A percentile compares a stretch with the other conserved stretches of the same genome.
Evolutionary conservation across 2,888 invertebrate species (phyloP).

Genomic region (Deilephila porcellus): DNA sequence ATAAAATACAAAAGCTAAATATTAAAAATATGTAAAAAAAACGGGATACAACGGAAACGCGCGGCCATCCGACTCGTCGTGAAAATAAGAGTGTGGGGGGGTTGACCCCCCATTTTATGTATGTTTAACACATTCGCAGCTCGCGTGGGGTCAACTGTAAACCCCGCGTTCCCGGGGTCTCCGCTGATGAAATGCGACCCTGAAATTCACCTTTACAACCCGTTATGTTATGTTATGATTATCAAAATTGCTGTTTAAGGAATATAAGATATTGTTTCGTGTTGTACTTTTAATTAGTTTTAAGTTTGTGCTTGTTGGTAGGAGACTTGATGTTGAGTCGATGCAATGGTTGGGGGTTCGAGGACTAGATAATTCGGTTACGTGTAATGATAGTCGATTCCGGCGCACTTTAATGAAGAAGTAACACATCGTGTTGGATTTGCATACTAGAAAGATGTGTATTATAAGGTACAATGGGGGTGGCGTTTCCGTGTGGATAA

Average conservation of each 20-base stretch:
- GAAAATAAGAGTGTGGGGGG: conserved; percentile 33
- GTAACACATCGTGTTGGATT: too few species aligned
- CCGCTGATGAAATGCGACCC: conserved; percentile 19
- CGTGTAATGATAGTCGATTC: too few species aligned
- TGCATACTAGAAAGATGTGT: too few species aligned
- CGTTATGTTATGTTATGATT: background rate
- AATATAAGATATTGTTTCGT: background rate
- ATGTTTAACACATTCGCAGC: conserved; percentile 41
- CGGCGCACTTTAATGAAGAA: too few species aligned
- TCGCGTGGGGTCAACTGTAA: conserved; percentile 31
- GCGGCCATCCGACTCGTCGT: background rate
- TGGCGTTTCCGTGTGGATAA: too few species aligned
- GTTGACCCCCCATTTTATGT: conserved; percentile 36
- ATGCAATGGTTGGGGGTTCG: too few species aligned
- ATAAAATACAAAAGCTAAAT: too few species aligned
- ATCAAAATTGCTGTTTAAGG: background rate
- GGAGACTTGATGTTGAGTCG: too few species aligned
- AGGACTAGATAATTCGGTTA: too few species aligned
- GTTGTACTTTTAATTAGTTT: background rate
- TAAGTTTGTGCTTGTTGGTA: too few species aligned
- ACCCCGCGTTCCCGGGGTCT: conserved; percentile 15
- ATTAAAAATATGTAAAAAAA: too few species aligned
- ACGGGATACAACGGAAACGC: background rate
- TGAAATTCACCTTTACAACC: conserved; percentile 16
- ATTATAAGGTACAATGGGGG: too few species aligned